Evolutionary conservation across 2,797 vertebrate genomes (phyloP).

Genomic region (Hemibagrus guttatus): DNA sequence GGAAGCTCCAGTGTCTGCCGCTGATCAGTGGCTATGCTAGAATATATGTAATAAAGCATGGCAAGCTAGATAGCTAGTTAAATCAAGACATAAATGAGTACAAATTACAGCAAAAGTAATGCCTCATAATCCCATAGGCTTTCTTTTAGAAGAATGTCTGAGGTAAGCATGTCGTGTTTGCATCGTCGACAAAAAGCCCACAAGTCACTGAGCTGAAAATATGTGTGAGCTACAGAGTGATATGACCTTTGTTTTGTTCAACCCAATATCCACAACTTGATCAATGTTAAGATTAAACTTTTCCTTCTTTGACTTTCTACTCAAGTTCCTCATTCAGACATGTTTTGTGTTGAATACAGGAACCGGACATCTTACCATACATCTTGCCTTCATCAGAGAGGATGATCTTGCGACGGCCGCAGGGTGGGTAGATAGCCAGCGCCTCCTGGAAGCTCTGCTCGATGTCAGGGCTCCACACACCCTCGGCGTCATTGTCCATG

Average conservation of each 20-base stretch:
- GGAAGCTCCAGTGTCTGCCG: not conserved
- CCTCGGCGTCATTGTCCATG: constrained; percentile 96
- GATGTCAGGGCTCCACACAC: constrained; percentile 99
- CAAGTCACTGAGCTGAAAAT: not conserved
- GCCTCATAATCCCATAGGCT: not conserved
- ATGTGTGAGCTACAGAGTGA: not conserved
- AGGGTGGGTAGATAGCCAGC: constrained; percentile 97
- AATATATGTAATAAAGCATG: not conserved
- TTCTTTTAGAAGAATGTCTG: not conserved
- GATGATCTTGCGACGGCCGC: constrained; percentile 99
- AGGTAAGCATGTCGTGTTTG: not conserved
- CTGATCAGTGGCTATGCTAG: not conserved
- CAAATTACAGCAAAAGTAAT: not conserved
- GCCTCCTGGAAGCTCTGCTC: constrained; percentile 99
- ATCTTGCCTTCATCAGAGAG: constrained; percentile 99
- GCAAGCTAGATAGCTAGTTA: not conserved
- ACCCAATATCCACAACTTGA: not conserved
- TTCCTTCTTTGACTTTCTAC: not conserved
- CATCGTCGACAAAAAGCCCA: not conserved
- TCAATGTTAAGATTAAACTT: not conserved
- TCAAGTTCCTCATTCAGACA: not conserved
- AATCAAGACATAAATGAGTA: not conserved
- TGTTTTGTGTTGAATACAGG: not conserved
- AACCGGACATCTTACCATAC: constrained; percentile 89
- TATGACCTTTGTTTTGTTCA: not conserved